Base-by-base conservation (phyloP, 2,888 invertebrate genomes). In the Luperina nickerlii region DNA sequence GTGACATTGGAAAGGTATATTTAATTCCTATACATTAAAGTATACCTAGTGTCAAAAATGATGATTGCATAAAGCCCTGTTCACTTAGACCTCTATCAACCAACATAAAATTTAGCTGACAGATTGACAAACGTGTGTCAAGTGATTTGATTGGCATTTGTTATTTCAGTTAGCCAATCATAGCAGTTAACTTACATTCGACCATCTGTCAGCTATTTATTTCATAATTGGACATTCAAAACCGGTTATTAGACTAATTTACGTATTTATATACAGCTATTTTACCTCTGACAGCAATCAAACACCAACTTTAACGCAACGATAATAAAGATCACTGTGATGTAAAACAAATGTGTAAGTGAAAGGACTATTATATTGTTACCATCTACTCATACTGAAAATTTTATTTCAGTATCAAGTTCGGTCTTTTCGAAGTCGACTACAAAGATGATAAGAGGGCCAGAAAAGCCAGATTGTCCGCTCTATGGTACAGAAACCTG, bases 371-470 rank as follows among this genome's bases (percentile, higher is more conserved):
- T 70, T 51, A 51, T 38, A 38, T 38, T 38, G 7, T 32, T 24
- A 32, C 15, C 38, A 70, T 70, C n/a, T 27, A 51, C 1, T 70
- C 32, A 57, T n/a, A 60, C 27, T 70, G 27, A 63, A 27, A 5
- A 42, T 24, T 51, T 76, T 0, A 4, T 93, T 93, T 74, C 92
- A 95, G 95, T 6, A 72, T 92, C 1, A 95, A 95, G 85, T 95
- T 95, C 66, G 95, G 96, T 8, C 91, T 96, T 1, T 96, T 96
- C 76, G 94, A 95, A 89, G 94, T 94, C 0, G 93, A 96, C 82
- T 95, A 91, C 73, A 85, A 92, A 2, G 93, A 94, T 54, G 91
- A 91, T 3, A 83, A 90, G n/a, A 91, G 91, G 69, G 90, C 87
- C 1, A 90, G 96, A 11, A 92, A 70, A 65, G 89, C 95, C 2